Percentiles rank a stretch among this genome's conserved stretches.
Evolutionary conservation across 2,888 invertebrate species (phyloP).

Genomic region (Nebria brevicollis): DNA sequence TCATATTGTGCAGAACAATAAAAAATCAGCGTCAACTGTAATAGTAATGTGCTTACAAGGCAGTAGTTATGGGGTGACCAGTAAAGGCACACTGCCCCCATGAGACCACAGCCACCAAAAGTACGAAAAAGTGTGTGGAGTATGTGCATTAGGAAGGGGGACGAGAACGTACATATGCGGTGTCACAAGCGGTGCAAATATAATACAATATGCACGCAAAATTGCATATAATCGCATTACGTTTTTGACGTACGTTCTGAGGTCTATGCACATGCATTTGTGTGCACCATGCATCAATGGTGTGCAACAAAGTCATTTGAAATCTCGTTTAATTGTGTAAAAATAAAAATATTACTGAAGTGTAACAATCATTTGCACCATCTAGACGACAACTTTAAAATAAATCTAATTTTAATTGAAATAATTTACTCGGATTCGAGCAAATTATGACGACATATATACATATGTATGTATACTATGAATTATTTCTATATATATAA

Average conservation of each 20-base stretch:
- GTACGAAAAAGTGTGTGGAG: neutral
- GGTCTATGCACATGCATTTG: neutral
- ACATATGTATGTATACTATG: neutral
- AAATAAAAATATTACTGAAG: no score
- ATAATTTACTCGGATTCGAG: no score
- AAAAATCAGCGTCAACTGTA: no score
- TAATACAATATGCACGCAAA: constrained; percentile 44
- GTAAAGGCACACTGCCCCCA: no score
- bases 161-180: constrained; percentile 5
- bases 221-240: constrained; percentile 46
- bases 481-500: neutral
- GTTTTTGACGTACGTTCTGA: constrained; percentile 23
- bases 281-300: neutral
- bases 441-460: neutral
- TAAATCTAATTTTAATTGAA: no score
- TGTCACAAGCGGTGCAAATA: constrained; percentile 37
- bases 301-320: no score
- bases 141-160: neutral
- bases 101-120: no score
- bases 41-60: neutral
- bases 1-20: no score
- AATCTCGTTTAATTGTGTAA: no score
- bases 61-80: neutral
- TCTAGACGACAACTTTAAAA: no score
- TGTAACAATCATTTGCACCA: no score